These are phyloP conservation scores for Drosophila birchii DNA, from an alignment of 2,888 invertebrate species.

Conservation along the genomic window DNA sequence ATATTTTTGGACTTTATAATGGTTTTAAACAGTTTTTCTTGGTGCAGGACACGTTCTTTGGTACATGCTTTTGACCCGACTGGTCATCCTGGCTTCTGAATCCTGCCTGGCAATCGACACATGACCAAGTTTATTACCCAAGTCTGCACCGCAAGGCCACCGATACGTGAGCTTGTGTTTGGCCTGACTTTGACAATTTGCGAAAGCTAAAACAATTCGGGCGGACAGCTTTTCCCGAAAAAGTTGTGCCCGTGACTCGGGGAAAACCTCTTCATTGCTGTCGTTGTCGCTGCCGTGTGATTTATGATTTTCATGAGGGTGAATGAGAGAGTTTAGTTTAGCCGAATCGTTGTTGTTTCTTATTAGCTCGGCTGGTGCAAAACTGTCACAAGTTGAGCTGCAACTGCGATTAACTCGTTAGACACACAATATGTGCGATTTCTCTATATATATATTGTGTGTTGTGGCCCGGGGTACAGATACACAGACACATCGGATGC, in stretches of 20 bases:
- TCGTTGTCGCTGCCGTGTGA: conserved; percentile 51
- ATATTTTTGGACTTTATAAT: too few species aligned
- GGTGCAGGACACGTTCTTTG: conserved; percentile 19
- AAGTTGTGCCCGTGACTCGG: conserved; percentile 25
- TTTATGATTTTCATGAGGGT: conserved; percentile 67
- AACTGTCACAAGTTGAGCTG: conserved; percentile 67
- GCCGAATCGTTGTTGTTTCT: conserved; percentile 46
- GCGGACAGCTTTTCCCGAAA: conserved; percentile 1
- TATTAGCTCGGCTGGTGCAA: conserved; percentile 62
- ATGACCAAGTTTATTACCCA: conserved; percentile 57
- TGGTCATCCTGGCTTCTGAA: conserved; percentile 35
- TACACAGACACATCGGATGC: conserved; percentile 35
- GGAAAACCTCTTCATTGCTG: conserved; percentile 23
- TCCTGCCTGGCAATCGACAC: conserved; percentile 54
- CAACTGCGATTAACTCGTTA: conserved; percentile 69
- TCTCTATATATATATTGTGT: conserved; percentile 38
- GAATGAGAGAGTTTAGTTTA: conserved; percentile 11
- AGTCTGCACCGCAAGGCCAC: conserved; percentile 19
- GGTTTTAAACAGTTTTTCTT: not conserved
- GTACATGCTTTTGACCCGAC: conserved; percentile 36
- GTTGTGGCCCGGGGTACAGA: conserved; percentile 36
- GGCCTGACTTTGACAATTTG: conserved; percentile 40
- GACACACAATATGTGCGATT: conserved; percentile 49
- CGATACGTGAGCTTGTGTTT: conserved; percentile 40
- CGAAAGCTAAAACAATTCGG: conserved; percentile 33